Evolutionary conservation across 1,140 invertebrate genomes (phyloP), one percentile per base, ranked within the genome.

Genomic region (Megalonaias nervosa): DNA sequence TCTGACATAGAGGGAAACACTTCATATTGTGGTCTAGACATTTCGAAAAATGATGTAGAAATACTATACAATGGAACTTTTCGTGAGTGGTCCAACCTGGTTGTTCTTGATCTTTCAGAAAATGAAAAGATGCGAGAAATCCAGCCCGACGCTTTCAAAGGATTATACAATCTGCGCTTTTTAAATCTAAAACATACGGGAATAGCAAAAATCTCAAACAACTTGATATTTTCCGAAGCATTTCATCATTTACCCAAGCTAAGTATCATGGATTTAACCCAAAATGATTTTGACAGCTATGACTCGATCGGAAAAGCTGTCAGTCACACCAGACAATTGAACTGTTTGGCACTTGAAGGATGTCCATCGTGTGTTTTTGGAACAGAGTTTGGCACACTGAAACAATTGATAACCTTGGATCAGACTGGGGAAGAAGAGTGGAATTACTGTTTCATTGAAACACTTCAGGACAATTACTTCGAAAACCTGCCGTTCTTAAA

Each of bases 151-250:
- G 15, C 26, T 5, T 73, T 73, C 58, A 9, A 21, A 14, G 71
- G 71, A 15, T 62, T 73, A 58, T 2, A 56, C n/a, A 73, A 73
- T 56, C 55, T 73, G 55, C 61, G 57, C 26, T 65, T 55, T 23
- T 23, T 73, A 23, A 62, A 73, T 26, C 15, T 73, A 57, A 57
- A 23, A 65, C 21, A 38, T 12, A 73, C 57, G 26, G 12, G 31
- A 58, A 66, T 66, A 14, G 21, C 21, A 14, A 65, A 73, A 31
- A 31, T 2, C 26, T 26, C 26, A 21, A 65, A 48, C 3, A 66
- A 55, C 6, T n/a, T 6, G 0, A 15, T 1, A 17, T 56, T 73
- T 56, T 55, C 38, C 1, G n/a, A 12, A 13, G 31, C 57, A 14
- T 73, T 73, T 23, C 26, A 56, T 26, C 61, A 31, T 17, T 56